phyloP scores from a whole-genome alignment of 2,888 invertebrate genomes.

The Brachypterus glaber region DNA sequence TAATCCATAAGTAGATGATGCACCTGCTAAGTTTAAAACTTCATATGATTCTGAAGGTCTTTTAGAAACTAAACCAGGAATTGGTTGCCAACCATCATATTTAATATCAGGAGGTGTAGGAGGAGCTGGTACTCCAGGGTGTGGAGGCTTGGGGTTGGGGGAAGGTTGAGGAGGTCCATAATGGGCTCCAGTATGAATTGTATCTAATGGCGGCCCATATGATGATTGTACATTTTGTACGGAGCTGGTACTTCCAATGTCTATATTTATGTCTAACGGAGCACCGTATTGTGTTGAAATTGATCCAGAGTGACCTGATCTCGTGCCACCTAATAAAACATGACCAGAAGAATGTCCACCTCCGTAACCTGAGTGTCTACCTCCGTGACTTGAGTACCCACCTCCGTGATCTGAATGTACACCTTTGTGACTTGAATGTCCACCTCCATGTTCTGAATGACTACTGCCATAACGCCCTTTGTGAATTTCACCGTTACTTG shows the following conservation, averaged over 20 bases:
- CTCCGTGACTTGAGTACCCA: neutral
- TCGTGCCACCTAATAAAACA: slow-evolving; percentile 21
- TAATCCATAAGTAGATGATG: slow-evolving; percentile 36
- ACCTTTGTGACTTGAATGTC: slow-evolving; percentile 13
- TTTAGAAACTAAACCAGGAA: slow-evolving; percentile 53
- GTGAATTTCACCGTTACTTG: neutral
- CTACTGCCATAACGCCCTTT: neutral
- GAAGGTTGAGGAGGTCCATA: slow-evolving; percentile 55
- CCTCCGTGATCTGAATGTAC: slow-evolving; percentile 5
- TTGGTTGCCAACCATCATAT: slow-evolving; percentile 82
- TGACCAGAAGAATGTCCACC: slow-evolving; percentile 1
- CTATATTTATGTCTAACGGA: too few relatives aligned
- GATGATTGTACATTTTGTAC: slow-evolving; percentile 8
- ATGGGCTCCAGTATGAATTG: slow-evolving; percentile 30
- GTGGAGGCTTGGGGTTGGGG: slow-evolving; percentile 48
- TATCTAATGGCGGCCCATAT: slow-evolving; percentile 41
- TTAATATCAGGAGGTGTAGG: slow-evolving; percentile 65
- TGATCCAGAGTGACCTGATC: slow-evolving; percentile 8
- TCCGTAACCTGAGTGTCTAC: slow-evolving; percentile 2
- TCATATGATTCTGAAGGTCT: slow-evolving; percentile 33
- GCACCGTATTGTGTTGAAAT: slow-evolving; percentile 20
- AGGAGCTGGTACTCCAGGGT: slow-evolving; percentile 61
- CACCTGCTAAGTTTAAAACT: slow-evolving; percentile 34
- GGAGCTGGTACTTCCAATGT: neutral
- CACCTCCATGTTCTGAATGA: neutral